These are phyloP conservation scores for Zoanthus solanderi DNA, from an alignment of 92 coral and sea anemone species.

Conservation along the genomic window DNA sequence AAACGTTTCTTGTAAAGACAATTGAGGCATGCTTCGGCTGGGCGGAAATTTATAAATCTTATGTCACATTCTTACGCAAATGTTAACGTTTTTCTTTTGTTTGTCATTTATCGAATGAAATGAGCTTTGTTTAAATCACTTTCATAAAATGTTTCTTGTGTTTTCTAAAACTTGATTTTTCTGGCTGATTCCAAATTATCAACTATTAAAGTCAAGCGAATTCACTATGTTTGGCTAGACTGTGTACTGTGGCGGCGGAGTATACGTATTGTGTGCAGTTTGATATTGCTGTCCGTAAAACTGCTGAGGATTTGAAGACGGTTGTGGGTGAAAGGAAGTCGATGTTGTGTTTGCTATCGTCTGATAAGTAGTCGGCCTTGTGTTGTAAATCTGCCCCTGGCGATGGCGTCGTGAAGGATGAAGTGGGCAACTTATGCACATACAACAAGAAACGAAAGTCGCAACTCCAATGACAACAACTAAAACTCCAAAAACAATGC, in stretches of 20 bases:
- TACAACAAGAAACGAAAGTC: neutral
- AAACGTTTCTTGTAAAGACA: too few relatives aligned
- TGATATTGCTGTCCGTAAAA: slow-evolving; percentile 13
- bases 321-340: neutral
- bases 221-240: neutral
- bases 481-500: neutral
- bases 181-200: neutral
- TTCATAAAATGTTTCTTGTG: too few relatives aligned
- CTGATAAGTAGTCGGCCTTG: slow-evolving; percentile 12
- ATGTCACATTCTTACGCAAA: too few relatives aligned
- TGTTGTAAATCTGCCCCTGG: neutral
- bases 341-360: neutral
- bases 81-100: too few relatives aligned
- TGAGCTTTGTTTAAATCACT: too few relatives aligned
- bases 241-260: slow-evolving; percentile 11
- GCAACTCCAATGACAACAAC: neutral
- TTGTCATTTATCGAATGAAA: too few relatives aligned
- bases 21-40: too few relatives aligned
- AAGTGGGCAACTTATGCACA: slow-evolving; percentile 20
- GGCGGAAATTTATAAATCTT: too few relatives aligned
- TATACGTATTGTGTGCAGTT: neutral
- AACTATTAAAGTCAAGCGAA: neutral
- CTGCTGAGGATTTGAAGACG: neutral
- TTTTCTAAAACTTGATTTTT: too few relatives aligned
- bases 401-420: slow-evolving; percentile 19